Evolutionary conservation across 2,113 vertebrate species (phyloP).

Genomic region (cattle (Bos taurus)): ARS-UCD2.0 NC_037334.1:56305001-56305500

Average conservation of each 20-base stretch:
- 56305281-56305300: not conserved
- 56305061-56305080: not conserved
- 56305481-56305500: not conserved
- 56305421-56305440: not conserved
- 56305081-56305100: not conserved
- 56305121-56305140: constrained; percentile 7
- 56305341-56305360: not conserved
- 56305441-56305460: not conserved
- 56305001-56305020: not conserved
- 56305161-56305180: not conserved
- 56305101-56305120: constrained; percentile 18
- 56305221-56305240: not conserved
- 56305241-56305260: not conserved
- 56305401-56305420: not conserved
- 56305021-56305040: not conserved
- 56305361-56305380: not conserved
- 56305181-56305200: not conserved
- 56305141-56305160: not conserved
- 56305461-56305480: not conserved
- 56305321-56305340: not conserved
- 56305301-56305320: not conserved
- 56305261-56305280: not conserved
- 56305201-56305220: not conserved
- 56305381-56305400: not conserved
- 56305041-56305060: not conserved